Evolutionary conservation across 2,113 vertebrate genomes (phyloP).

Genomic region (Gallinago undulata): DNA sequence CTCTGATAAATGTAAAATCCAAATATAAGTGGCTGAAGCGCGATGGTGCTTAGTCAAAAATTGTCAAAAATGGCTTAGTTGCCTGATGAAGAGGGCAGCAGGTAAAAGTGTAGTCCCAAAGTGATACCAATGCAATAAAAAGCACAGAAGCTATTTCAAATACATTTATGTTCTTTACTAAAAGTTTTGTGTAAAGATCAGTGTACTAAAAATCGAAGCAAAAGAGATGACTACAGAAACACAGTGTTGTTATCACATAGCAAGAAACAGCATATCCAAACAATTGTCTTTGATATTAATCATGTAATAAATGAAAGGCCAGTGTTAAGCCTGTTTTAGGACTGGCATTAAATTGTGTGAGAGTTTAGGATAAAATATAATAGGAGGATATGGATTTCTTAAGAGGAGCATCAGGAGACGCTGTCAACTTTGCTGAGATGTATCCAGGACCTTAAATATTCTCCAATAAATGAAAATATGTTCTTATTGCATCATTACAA

Average conservation of each 20-base stretch:
- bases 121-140: not conserved
- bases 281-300: not conserved
- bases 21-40: not conserved
- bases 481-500: not conserved
- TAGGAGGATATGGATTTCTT: not conserved
- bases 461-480: not conserved
- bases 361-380: not conserved
- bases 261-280: not conserved
- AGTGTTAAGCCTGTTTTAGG: not conserved
- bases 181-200: constrained; percentile 25
- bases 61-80: not conserved
- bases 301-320: not conserved
- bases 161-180: constrained; percentile 23
- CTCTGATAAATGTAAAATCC: not conserved
- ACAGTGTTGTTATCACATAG: not conserved
- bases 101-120: not conserved
- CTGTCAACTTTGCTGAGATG: not conserved
- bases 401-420: not conserved
- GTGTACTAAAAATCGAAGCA: not conserved
- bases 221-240: not conserved
- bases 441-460: not conserved
- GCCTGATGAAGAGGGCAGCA: not conserved
- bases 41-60: not conserved
- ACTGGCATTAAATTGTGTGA: not conserved
- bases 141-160: not conserved